Percentiles rank a stretch among this genome's conserved stretches.
phyloP scores from a whole-genome alignment of 2,888 invertebrate genomes.

The Caenorhabditis auriculariae region DNA sequence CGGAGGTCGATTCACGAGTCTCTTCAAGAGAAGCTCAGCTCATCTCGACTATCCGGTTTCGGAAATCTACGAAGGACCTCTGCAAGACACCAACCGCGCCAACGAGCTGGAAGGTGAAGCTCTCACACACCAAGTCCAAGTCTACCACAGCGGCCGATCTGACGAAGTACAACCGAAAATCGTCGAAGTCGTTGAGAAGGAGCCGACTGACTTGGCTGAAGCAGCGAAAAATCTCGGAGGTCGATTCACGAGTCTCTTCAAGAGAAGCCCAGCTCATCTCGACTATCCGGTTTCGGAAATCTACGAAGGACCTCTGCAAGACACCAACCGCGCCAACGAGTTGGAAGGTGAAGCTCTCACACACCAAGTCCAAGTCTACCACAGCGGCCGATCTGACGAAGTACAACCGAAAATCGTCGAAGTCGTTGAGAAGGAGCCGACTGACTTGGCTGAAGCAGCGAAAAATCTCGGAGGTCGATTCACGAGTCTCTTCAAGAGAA shows the following conservation, averaged over 20 bases:
- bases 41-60: conserved; percentile 35
- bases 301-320: conserved; percentile 27
- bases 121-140: conserved; percentile 23
- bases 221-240: conserved; percentile 1
- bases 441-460: background rate
- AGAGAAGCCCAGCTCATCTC: conserved; percentile 21
- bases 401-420: conserved; percentile 18
- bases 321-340: conserved; percentile 16
- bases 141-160: conserved; percentile 13
- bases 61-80: conserved; percentile 28
- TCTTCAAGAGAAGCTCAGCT: conserved; percentile 34
- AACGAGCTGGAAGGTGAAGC: conserved; percentile 36
- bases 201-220: conserved; percentile 1
- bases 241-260: conserved; percentile 29
- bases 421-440: conserved; percentile 5
- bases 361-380: conserved; percentile 28
- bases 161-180: conserved; percentile 7
- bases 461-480: conserved; percentile 10
- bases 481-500: conserved; percentile 7
- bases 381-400: conserved; percentile 13
- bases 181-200: background rate
- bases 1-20: conserved; percentile 17
- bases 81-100: conserved; percentile 15
- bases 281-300: conserved; percentile 26
- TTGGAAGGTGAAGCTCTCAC: conserved; percentile 25